phyloP scores from a whole-genome alignment of 1,140 invertebrate species.

The Tetramorium parvispinum region DNA sequence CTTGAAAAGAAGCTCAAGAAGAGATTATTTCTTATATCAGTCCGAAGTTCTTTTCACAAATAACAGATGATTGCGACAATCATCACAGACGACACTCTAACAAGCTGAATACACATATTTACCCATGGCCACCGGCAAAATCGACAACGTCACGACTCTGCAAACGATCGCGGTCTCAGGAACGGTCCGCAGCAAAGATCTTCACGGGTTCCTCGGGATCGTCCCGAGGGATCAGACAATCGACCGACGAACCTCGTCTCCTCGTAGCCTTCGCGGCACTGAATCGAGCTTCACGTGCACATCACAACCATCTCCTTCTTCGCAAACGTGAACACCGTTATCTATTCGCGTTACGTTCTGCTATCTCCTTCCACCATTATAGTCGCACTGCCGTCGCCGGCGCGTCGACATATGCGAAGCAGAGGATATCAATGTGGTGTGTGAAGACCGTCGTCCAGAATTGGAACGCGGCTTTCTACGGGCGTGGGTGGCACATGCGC shows the following conservation, averaged over 20 bases:
- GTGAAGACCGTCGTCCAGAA: conserved; percentile 6
- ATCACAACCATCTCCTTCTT: conserved; percentile 29
- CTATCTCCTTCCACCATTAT: conserved; percentile 55
- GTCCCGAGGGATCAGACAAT: background rate
- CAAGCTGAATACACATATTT: conserved; percentile 8
- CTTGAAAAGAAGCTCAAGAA: background rate
- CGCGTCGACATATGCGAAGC: conserved; percentile 40
- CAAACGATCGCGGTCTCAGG: too few species aligned
- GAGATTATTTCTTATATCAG: background rate
- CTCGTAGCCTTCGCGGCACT: conserved; percentile 2
- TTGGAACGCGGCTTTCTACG: background rate
- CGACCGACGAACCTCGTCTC: background rate
- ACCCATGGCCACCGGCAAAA: conserved; percentile 44
- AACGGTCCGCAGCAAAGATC: background rate
- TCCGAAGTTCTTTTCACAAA: background rate
- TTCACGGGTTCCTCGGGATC: background rate
- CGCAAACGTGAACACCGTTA: conserved; percentile 63
- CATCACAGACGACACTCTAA: background rate
- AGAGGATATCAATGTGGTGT: background rate
- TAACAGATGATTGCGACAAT: background rate
- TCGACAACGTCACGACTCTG: background rate
- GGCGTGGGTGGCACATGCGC: conserved; percentile 56
- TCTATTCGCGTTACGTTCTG: conserved; percentile 59
- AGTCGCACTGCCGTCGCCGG: background rate
- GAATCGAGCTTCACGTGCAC: conserved; percentile 9